Evolutionary conservation across 2,113 vertebrate species (phyloP), one percentile per base, ranked within the genome.

Genomic region (Misgurnus mizolepis): DNA sequence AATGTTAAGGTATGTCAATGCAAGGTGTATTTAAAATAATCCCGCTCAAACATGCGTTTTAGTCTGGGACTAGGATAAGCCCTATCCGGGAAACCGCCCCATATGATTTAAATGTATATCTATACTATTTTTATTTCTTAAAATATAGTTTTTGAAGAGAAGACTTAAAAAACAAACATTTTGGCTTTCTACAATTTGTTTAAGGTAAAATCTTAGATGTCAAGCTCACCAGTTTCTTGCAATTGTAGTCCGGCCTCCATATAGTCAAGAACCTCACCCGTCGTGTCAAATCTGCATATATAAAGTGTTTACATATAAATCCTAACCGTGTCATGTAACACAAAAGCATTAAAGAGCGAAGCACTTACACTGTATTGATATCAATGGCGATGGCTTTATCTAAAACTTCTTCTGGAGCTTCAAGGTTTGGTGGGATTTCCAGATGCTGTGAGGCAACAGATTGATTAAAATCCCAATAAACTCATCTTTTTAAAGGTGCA

Each of bases 301-400:
- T 14, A 40, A 15, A 0, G 43, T 17, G 0, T 41, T 1, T 34
- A n/a, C 64, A 7, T 65, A 34, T 14, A 39, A 18, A 5, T 3
- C 60, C 70, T 4, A 17, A 60, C 6, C 14, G 67, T 7, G n/a
- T 76, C 8, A 47, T 49, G 58, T 39, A 49, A 49, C 40, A 64
- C 18, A 74, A n/a, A 3, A 6, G 3, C 5, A 65, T 22, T 34
- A 8, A 17, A 39, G 27, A 34, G 1, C 45, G 45, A 53, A 86
- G 22, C 34, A 77, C 96, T 89, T 90, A 99, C 98, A 96, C 95
- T 90, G 96, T 95, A 73, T 95, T 96, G 87, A 95, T 92, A 2
- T 99, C 97, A 0, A 88, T 94, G 77, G 96, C 95, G 0, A 95
- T 93, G 0, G 95, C 94, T 83, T 90, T 96, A 49, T 99, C 96